Evolutionary conservation across 2,113 vertebrate species (phyloP).

Genomic region (Oncorhynchus kisutch): DNA sequence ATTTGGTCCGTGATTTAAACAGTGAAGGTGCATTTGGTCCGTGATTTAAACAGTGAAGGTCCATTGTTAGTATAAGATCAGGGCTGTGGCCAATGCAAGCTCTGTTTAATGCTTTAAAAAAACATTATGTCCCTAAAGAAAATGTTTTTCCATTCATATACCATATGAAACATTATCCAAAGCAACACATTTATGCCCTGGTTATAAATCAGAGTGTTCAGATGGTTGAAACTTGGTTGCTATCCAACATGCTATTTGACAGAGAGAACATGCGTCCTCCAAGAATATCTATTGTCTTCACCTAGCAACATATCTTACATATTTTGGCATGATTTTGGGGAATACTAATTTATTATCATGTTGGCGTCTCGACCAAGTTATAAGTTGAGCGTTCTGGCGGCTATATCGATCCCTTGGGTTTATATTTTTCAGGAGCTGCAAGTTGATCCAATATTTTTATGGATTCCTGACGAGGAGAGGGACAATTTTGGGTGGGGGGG

Average conservation of each 20-base stretch:
- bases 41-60: not conserved
- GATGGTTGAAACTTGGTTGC: not conserved
- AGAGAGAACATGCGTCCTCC: not conserved
- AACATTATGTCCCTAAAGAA: not conserved
- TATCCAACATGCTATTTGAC: not conserved
- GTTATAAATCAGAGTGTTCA: not conserved
- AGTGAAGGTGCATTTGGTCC: no score
- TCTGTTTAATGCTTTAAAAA: not conserved
- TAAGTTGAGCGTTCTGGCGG: constrained; percentile 12
- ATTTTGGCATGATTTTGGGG: not conserved
- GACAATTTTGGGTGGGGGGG: not conserved
- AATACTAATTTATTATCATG: no score
- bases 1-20: no score
- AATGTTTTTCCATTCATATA: not conserved
- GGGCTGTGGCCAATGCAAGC: not conserved
- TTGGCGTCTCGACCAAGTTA: not conserved
- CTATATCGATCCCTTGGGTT: not conserved
- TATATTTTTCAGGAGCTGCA: constrained; percentile 5
- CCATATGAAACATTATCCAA: not conserved
- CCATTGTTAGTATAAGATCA: not conserved
- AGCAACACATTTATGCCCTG: not conserved
- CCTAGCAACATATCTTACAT: not conserved
- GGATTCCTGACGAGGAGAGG: not conserved
- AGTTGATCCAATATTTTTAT: not conserved
- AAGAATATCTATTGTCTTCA: not conserved